Base-by-base conservation (phyloP, 2,797 vertebrate genomes). In the Scolopax rusticola region DNA sequence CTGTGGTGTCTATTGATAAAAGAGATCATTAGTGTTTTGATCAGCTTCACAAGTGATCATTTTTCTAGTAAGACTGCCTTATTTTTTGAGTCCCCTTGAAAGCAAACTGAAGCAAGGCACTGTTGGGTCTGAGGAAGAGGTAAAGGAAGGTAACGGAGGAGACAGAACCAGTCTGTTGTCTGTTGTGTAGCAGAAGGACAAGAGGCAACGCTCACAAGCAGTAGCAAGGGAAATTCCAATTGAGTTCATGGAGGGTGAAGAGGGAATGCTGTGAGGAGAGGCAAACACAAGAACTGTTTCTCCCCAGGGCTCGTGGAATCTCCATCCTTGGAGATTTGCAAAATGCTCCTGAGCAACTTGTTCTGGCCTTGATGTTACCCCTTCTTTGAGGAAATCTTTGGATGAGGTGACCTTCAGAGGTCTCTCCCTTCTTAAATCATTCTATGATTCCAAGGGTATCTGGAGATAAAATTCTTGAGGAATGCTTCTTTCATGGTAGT, bases 261-360 rank as follows among this genome's bases (percentile, higher is more conserved):
- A 30, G 9, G 16, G 30, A 64, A 33, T n/a, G 12, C 5, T 48
- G 25, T 1, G 5, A 74, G 9, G 3, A 21, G 1, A 0, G 4
- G 41, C 54, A 85, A 89, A 28, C 14, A n/a, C 8, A 41, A 50
- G 68, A 80, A 73, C 3, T 45, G 3, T 64, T 86, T 90, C 53
- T 81, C 19, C n/a, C 6, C 14, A 50, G 32, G 28, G 17, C 27
- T 27, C 67, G 25, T 41, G 59, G 69, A 65, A 54, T 40, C 21
- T 83, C 28, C 25, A 30, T 47, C 30, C 15, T 40, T 57, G 27
- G 41, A 61, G n/a, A 51, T 67, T 2, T 84, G 41, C 53, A 65
- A 56, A 89, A 79, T 2, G 2, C 10, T 84, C 32, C 36, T 60
- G 13, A 68, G 32, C 21, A 41, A 32, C 41, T 57, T 69, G 50